Percentiles rank a stretch among this genome's conserved stretches.
phyloP scores from a whole-genome alignment of 2,113 vertebrate species.

The Gambusia holbrooki region DNA sequence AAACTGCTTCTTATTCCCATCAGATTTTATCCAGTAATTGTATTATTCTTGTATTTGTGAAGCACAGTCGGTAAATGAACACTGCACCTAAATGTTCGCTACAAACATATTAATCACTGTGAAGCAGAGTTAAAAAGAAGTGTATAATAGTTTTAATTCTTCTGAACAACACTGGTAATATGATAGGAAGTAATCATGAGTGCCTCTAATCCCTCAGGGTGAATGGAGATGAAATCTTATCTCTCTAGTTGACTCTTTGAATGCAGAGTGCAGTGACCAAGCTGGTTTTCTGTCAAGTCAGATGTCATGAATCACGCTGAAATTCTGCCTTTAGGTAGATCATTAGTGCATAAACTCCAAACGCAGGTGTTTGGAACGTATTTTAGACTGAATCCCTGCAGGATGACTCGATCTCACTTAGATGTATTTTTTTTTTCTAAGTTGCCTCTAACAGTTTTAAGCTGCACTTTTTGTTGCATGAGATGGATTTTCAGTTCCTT shows the following conservation, averaged over 20 bases:
- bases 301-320: conserved; percentile 25
- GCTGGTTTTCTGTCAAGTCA: conserved; percentile 33
- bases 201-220: conserved; percentile 33
- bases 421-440: neutral
- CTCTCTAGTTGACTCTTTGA: conserved; percentile 33
- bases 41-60: conserved; percentile 9
- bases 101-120: conserved; percentile 7
- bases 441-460: neutral
- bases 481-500: neutral
- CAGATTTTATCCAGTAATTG: conserved; percentile 33
- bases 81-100: neutral
- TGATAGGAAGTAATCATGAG: conserved; percentile 27
- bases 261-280: conserved; percentile 13
- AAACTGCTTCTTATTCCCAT: conserved; percentile 24
- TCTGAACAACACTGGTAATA: conserved; percentile 7
- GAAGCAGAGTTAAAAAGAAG: conserved; percentile 1
- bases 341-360: neutral
- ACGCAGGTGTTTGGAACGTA: neutral
- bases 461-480: neutral
- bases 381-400: neutral
- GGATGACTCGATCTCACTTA: neutral
- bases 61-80: neutral
- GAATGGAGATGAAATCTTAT: conserved; percentile 14
- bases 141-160: neutral
- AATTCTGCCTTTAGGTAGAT: conserved; percentile 20